phyloP scores from a whole-genome alignment of 2,797 vertebrate genomes.

The Nyctibius grandis region DNA sequence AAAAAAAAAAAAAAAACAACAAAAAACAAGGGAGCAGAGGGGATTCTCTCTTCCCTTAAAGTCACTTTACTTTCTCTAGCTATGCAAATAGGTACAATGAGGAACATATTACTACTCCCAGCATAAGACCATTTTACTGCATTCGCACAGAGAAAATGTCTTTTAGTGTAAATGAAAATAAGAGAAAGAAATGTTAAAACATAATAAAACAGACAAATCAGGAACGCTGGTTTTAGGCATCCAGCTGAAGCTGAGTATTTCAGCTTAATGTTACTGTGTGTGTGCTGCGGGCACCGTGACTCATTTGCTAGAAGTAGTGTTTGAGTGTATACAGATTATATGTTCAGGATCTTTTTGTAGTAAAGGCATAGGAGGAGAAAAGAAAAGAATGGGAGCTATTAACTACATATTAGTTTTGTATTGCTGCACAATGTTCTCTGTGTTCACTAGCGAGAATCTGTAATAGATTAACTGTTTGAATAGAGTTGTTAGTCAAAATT shows the following conservation, averaged over 20 bases:
- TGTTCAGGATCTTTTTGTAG: background rate
- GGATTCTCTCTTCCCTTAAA: background rate
- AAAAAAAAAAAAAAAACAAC: background rate
- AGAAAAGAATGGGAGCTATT: background rate
- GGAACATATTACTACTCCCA: background rate
- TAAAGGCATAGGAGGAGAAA: background rate
- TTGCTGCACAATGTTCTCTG: background rate
- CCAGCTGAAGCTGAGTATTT: background rate
- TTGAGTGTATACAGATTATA: background rate
- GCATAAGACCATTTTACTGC: background rate
- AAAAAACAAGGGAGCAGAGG: rapidly evolving
- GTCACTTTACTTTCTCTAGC: background rate
- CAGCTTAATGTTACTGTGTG: background rate
- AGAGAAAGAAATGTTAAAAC: background rate
- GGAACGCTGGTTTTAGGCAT: background rate
- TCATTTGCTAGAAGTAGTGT: background rate
- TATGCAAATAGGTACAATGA: background rate
- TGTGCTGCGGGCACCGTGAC: background rate
- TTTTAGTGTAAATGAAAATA: conserved; percentile 1
- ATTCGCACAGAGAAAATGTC: background rate
- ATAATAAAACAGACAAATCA: background rate
- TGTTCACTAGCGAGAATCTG: background rate
- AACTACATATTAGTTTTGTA: background rate
- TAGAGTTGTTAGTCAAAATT: conserved; percentile 18
- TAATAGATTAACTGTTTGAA: conserved; percentile 19